These are phyloP conservation scores for Pocillopora meandrina DNA, from an alignment of 92 coral and sea anemone species.

Conservation along the genomic window DNA sequence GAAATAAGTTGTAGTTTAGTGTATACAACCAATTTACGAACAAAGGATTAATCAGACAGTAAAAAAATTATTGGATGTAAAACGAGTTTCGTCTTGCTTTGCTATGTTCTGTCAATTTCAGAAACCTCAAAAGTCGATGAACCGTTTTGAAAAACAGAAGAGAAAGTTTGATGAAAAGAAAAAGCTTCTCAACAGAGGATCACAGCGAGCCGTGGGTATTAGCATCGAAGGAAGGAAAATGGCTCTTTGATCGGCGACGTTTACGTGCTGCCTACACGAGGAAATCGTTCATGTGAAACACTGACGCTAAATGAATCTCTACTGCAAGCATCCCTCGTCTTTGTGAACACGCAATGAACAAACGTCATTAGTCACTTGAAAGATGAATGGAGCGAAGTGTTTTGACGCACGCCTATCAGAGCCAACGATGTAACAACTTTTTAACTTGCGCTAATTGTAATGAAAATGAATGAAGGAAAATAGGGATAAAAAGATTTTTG, in stretches of 20 bases:
- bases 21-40: no score
- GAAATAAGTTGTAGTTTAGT: no score
- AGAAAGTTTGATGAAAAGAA: constrained; percentile 93
- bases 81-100: not conserved
- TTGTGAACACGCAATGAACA: no score
- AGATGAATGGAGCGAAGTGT: no score
- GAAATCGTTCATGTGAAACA: not conserved
- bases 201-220: constrained; percentile 87
- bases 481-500: no score
- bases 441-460: no score
- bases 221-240: constrained; percentile 97
- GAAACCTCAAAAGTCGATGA: constrained; percentile 73
- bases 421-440: no score
- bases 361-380: no score
- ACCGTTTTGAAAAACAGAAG: constrained; percentile 87
- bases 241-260: constrained; percentile 47
- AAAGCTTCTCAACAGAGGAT: constrained; percentile 49
- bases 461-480: no score
- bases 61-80: not conserved
- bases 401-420: no score
- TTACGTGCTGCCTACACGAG: not conserved
- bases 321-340: no score
- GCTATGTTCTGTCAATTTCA: constrained; percentile 22
- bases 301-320: no score
- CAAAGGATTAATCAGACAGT: not conserved